Evolutionary conservation across 2,888 invertebrate species (phyloP).

Genomic region (Cremastinae sp.): DNA sequence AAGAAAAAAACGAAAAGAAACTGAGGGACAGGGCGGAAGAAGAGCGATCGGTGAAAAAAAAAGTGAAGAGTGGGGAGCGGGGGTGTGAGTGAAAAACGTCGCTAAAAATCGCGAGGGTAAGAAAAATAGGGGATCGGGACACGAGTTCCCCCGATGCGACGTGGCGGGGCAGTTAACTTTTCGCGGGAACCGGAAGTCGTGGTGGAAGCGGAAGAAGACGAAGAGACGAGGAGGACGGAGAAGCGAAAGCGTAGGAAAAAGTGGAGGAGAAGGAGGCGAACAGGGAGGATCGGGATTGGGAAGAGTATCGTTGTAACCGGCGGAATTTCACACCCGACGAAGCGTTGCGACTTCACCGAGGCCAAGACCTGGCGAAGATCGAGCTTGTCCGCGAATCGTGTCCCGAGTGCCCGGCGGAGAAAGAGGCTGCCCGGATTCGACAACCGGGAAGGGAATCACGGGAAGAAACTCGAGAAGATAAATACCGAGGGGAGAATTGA

Average conservation of each 20-base stretch:
- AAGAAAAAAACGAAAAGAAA: conserved; percentile 1
- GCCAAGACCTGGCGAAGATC: conserved; percentile 56
- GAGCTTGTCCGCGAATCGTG: conserved; percentile 14
- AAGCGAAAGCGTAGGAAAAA: too few relatives aligned
- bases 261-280: conserved; percentile 12
- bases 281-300: neutral
- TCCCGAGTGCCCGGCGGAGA: neutral
- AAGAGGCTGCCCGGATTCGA: neutral
- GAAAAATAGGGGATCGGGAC: conserved; percentile 46
- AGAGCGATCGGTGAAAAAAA: neutral
- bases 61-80: neutral
- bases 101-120: conserved; percentile 2
- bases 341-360: conserved; percentile 59
- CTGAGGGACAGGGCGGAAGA: neutral
- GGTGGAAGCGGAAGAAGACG: conserved; percentile 33
- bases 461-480: neutral
- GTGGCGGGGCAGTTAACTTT: conserved; percentile 56
- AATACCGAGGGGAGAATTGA: neutral
- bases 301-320: conserved; percentile 31
- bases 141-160: conserved; percentile 57
- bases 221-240: conserved; percentile 33
- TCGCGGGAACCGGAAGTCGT: conserved; percentile 55
- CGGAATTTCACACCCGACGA: conserved; percentile 41
- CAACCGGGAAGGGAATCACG: neutral
- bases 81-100: neutral